phyloP scores from a whole-genome alignment of 1,140 invertebrate species.

The Pissodes strobi region DNA sequence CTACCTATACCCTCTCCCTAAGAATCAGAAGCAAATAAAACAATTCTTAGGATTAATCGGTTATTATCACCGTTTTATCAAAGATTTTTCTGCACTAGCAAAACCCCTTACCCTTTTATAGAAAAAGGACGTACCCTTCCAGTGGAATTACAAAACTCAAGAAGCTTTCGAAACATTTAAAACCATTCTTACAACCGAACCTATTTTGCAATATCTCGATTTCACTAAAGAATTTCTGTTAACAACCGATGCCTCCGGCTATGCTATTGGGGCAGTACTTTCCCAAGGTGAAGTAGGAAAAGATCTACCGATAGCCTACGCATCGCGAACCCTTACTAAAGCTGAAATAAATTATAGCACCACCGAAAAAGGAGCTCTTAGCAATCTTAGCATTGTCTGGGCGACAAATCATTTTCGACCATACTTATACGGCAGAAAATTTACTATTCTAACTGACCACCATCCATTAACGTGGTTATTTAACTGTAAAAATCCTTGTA shows the following conservation, averaged over 20 bases:
- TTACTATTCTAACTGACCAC: conserved; percentile 14
- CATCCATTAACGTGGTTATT: too few relatives aligned
- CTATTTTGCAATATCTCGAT: conserved; percentile 53
- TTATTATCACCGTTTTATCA: conserved; percentile 36
- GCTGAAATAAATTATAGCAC: too few relatives aligned
- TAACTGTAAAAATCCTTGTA: conserved; percentile 54
- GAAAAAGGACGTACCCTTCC: too few relatives aligned
- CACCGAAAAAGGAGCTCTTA: not conserved
- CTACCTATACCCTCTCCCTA: too few relatives aligned
- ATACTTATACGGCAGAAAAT: conserved; percentile 27
- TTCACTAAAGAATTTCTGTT: conserved; percentile 36
- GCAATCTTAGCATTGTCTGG: too few relatives aligned
- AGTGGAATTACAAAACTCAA: conserved; percentile 26
- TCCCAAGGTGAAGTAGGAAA: conserved; percentile 40
- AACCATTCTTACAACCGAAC: conserved; percentile 51
- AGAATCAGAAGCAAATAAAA: too few relatives aligned
- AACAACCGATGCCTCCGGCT: conserved; percentile 54
- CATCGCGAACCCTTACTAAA: not conserved
- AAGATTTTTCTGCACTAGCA: conserved; percentile 22
- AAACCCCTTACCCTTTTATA: conserved; percentile 36
- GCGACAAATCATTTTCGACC: conserved; percentile 2
- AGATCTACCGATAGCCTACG: conserved; percentile 42
- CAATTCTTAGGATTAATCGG: too few relatives aligned
- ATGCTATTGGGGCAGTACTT: conserved; percentile 51
- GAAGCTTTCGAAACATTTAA: conserved; percentile 54